Conservation (phyloP, 1,140 invertebrate genomes). For the Neotoxoptera formosana region DNA sequence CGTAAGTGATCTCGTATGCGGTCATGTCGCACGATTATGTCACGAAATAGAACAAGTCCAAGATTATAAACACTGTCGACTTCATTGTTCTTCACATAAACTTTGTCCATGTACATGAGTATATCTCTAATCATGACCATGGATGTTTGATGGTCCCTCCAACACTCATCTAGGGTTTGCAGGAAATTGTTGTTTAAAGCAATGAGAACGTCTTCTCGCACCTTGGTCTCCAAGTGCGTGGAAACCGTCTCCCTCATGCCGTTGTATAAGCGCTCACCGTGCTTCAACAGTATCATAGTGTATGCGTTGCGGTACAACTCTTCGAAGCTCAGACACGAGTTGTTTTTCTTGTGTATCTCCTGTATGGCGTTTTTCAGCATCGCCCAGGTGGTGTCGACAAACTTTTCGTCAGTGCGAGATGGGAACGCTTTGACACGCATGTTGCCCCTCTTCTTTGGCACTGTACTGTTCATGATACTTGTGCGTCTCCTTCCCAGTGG, state of each 20-base stretch:
- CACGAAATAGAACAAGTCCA: slow-evolving; percentile 97
- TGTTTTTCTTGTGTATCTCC: slow-evolving; percentile 99
- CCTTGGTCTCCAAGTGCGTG: slow-evolving; percentile 94
- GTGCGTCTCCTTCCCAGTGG: slow-evolving; percentile 49
- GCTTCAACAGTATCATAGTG: slow-evolving; percentile 99
- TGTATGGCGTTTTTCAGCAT: slow-evolving; percentile 98
- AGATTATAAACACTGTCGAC: slow-evolving; percentile 99
- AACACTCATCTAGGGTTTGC: slow-evolving; percentile 94
- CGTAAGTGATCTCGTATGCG: slow-evolving; percentile 93
- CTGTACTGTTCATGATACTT: slow-evolving; percentile 75
- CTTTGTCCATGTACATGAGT: slow-evolving; percentile 99
- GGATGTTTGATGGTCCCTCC: slow-evolving; percentile 99
- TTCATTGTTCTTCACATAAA: slow-evolving; percentile 99
- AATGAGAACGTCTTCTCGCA: slow-evolving; percentile 90
- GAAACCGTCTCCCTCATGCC: slow-evolving; percentile 98
- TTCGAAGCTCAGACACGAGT: slow-evolving; percentile 99
- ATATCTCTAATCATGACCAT: slow-evolving; percentile 99
- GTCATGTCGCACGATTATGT: slow-evolving; percentile 95
- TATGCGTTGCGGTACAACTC: slow-evolving; percentile 99
- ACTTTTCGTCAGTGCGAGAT: slow-evolving; percentile 95
- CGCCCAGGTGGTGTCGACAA: slow-evolving; percentile 97
- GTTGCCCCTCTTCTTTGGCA: slow-evolving; percentile 90
- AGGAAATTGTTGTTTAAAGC: slow-evolving; percentile 97
- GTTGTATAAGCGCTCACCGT: slow-evolving; percentile 96
- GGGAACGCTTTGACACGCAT: slow-evolving; percentile 97